A percentile compares a stretch with the other conserved stretches of the same genome.
Conservation (phyloP, 2,113 vertebrate species). For the Agelaius tricolor region DNA sequence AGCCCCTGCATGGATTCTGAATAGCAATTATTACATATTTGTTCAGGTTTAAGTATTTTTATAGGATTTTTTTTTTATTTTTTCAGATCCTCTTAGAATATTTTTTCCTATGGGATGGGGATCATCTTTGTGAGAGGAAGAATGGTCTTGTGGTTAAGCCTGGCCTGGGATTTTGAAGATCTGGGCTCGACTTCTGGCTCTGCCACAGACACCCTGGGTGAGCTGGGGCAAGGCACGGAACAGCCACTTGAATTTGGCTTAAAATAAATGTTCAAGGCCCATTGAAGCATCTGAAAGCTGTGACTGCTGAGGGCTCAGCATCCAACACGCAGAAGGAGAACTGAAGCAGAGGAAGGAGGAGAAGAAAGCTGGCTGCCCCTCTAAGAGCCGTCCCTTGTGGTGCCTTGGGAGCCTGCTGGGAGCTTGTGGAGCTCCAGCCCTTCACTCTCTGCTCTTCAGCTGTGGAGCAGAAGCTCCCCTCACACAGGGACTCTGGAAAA, state of each 20-base stretch:
- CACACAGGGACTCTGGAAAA: background rate
- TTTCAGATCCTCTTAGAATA: conserved; percentile 2
- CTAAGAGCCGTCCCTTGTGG: background rate
- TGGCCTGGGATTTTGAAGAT: conserved; percentile 38
- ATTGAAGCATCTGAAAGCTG: background rate
- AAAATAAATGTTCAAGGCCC: conserved; percentile 18
- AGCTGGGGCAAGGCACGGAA: conserved; percentile 29
- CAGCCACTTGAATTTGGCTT: background rate
- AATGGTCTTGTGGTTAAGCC: conserved; percentile 60
- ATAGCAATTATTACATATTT: conserved; percentile 61
- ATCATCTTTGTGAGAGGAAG: conserved; percentile 60
- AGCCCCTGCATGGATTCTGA: conserved; percentile 56
- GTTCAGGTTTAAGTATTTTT: conserved; percentile 72
- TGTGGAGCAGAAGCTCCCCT: background rate
- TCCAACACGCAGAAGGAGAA: background rate
- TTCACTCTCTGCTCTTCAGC: background rate
- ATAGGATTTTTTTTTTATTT: background rate
- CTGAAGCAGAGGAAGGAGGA: background rate
- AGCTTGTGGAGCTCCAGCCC: background rate
- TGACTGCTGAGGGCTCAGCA: conserved; percentile 1
- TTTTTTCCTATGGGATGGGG: conserved; percentile 56
- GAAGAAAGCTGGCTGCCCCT: conserved; percentile 38
- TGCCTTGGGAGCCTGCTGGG: background rate
- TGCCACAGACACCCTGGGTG: conserved; percentile 38
- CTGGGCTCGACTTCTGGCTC: conserved; percentile 31